Evolutionary conservation across 2,888 invertebrate species (phyloP), one percentile per base, ranked within the genome.

Genomic region (Heteropelma amictum): DNA sequence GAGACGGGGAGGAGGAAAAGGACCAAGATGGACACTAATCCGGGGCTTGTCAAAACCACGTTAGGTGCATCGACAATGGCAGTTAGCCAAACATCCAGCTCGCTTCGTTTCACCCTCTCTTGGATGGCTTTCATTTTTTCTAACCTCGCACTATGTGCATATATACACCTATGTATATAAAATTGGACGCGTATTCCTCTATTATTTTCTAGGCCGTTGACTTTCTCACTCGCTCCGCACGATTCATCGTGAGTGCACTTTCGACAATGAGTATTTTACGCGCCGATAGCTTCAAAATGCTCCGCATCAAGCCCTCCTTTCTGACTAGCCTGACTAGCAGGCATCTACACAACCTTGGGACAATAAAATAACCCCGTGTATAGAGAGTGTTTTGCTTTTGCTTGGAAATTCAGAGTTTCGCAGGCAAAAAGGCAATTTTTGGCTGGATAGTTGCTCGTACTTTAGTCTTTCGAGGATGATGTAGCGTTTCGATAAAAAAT

Each of bases 211-310:
- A 61, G 21, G 61, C 56, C 67, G 40, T 70, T 56, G 60, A 58
- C 60, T 30, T 61, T 73, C 35, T 61, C 54, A 21, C 45, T 38
- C 21, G 17, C 49, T 56, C 51, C 28, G 12, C 14, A 65, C 47
- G 60, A 61, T 30, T 67, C 58, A 63, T 56, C 67, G 63, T 70
- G 61, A 78, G 77, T 80, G 60, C 35, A 19, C 42, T 49, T 42
- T 33, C 70, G 70, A 87, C 84, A 87, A 86, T 84, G 83, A 80
- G 78, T 84, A 88, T 86, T 87, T 86, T 82, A 83, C 86, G 80
- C 81, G 81, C 81, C 80, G 86, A 85, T 86, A 83, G 79, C 72
- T 82, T 77, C 81, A 81, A 85, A 85, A 82, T 83, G 80, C 81
- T 82, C 79, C 81, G 7, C 21, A 33, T 28, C 6, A 83, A 80